Base-by-base conservation (phyloP, 2,888 invertebrate genomes). In the Serrognathus titanus region DNA sequence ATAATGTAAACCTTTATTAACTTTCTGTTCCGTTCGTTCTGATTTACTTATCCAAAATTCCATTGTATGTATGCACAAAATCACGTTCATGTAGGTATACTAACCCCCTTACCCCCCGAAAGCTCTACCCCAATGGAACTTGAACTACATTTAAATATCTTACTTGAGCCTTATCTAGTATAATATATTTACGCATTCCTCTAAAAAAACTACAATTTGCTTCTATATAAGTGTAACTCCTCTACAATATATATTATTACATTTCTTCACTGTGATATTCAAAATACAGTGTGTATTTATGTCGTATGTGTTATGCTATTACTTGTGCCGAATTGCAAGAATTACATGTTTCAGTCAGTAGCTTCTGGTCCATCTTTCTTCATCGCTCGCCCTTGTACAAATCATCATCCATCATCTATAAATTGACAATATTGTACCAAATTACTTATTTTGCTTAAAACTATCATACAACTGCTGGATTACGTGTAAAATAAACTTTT, bases 181-280 rank as follows among this genome's bases (percentile, higher is more conserved):
- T 31, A 51, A 41, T 50, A 55, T 39, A 48, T 47, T 12, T 53
- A 37, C 38, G 45, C 31, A 56, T 56, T 48, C 36, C 48, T 48
- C 36, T 16, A 16, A 9, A 48, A 46, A 24, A 11, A 12, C 12
- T 31, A 41, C 41, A 37, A 20, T 20, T 56, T 48, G 51, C 56
- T 56, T 56, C 20, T 56, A 47, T 52, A 16, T 48, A 20, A 52
- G 39, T 47, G 35, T 51, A 52, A 50, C 41, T 55, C 38, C 16
- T 50, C 31, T 48, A 39, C 38, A 48, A 51, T 50, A 40, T 37
- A 38, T 46, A 45, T 47, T 62, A 58, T 60, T 66, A 66, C 67
- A 67, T 70, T 75, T 72, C 72, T 75, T 75, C 76, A 75, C 77
- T 77, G 77, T 77, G 77, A 77, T 77, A 76, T 72, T 72, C 68